phyloP scores from a whole-genome alignment of 2,888 invertebrate species.

The Torymus auratus region DNA sequence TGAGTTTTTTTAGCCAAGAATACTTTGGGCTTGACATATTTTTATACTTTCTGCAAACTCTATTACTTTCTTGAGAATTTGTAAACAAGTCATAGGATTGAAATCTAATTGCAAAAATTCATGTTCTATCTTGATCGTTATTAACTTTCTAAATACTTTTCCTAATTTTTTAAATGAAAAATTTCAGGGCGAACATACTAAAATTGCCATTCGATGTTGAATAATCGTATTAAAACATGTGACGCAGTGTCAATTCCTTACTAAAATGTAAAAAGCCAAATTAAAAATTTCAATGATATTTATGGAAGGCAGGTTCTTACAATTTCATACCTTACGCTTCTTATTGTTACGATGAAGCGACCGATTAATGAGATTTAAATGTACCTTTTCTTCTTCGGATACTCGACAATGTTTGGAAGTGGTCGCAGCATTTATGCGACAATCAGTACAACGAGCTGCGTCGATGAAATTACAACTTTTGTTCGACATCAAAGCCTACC shows the following conservation, averaged over 20 bases:
- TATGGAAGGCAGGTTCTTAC: conserved; percentile 15
- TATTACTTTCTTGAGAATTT: conserved; percentile 35
- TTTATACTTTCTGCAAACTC: conserved; percentile 32
- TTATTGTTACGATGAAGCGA: conserved; percentile 5
- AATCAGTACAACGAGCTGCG: conserved; percentile 41
- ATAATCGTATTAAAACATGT: conserved; percentile 15
- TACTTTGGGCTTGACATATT: conserved; percentile 10
- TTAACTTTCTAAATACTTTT: too few relatives aligned
- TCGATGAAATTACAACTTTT: conserved; percentile 37
- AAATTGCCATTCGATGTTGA: conserved; percentile 30
- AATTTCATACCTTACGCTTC: conserved; percentile 10
- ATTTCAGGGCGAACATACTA: conserved; percentile 22
- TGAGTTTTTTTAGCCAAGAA: conserved; percentile 36
- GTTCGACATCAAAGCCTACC: conserved; percentile 29
- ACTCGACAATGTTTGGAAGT: conserved; percentile 47
- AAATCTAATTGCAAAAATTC: conserved; percentile 7
- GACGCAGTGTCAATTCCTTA: conserved; percentile 38
- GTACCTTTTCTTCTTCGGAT: conserved; percentile 27
- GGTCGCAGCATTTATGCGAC: conserved; percentile 33
- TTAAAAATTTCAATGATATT: conserved; percentile 5
- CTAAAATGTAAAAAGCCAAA: conserved; percentile 32
- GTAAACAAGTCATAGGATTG: background rate
- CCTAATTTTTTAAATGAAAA: background rate
- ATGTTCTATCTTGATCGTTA: too few relatives aligned
- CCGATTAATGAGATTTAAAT: conserved; percentile 16